Base-by-base conservation (phyloP, 2,113 vertebrate genomes). In the Euleptes europaea region DNA sequence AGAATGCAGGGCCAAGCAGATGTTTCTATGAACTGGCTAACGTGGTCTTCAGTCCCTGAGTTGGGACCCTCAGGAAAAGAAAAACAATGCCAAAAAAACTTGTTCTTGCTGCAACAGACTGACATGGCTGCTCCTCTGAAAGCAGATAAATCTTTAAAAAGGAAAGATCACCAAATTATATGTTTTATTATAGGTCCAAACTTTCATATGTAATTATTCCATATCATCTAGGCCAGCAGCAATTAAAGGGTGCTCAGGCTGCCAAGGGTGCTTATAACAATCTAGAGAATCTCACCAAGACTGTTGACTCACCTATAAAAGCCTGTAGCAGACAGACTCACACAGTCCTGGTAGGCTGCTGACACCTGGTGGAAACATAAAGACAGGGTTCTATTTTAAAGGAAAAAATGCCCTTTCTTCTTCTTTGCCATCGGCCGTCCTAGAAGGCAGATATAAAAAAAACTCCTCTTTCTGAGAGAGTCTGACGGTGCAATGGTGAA, bases 321-420 rank as follows among this genome's bases (percentile, higher is more conserved):
- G 1, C 99, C 99, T 0, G 97, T 98, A 4, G 98, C 95, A 4
- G 98, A 99, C 83, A 99, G 95, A 85, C 96, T 99, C 66, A 99
- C 94, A 65, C 97, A 94, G 88, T 95, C 92, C 42, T 94, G 82
- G 6, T 99, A 99, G 2, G 99, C 98, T 0, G 94, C 94, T 74
- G n/a, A 93, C 71, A 99, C 97, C 98, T 99, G 92, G 66, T 28
- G 90, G 93, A n/a, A 42, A 2, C 44, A 92, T 90, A 49, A 11
- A 85, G 54, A 73, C 19, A 21, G 33, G 15, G 4, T 31, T 69
- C 3, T 33, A 4, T 69, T 69, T n/a, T n/a, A 69, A 1, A 19
- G 6, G 15, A 17, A 33, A 33, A 15, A 65, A 65, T n/a, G n/a
- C n/a, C n/a, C n/a, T n/a, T n/a, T n/a, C n/a, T n/a, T n/a, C n/a